A percentile compares a stretch with the other conserved stretches of the same genome.
phyloP scores from a whole-genome alignment of 2,113 vertebrate species.

The Chamaetylas fuelleborni region DNA sequence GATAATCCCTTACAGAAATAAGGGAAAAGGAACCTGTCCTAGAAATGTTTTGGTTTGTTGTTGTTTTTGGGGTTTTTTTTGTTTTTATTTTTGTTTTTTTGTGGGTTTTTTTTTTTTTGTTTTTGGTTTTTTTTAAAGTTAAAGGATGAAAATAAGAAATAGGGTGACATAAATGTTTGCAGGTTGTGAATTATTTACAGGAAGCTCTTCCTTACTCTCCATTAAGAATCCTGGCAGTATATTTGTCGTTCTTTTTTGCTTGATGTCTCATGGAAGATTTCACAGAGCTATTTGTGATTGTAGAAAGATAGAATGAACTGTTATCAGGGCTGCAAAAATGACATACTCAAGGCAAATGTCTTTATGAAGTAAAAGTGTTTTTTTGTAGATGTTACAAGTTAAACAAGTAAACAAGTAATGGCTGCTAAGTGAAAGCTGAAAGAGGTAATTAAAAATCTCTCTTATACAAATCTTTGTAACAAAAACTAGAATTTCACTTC shows the following conservation, averaged over 20 bases:
- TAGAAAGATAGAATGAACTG: neutral
- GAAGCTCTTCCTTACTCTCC: neutral
- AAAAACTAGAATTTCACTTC: neutral
- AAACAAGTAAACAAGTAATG: neutral
- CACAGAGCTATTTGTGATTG: neutral
- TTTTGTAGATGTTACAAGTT: neutral
- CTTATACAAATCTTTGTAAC: neutral
- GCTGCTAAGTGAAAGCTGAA: neutral
- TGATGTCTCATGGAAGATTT: neutral
- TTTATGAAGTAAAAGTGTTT: neutral
- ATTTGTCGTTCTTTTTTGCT: neutral
- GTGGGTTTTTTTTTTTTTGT: too few species aligned
- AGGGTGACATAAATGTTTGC: neutral
- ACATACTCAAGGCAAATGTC: neutral
- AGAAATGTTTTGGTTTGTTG: neutral
- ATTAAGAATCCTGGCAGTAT: neutral
- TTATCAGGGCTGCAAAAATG: neutral
- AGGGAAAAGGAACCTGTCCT: neutral
- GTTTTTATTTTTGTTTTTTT: too few species aligned
- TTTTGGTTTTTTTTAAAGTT: neutral
- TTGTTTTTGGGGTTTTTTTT: too few species aligned
- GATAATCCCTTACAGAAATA: neutral
- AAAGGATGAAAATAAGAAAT: neutral
- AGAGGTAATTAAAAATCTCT: neutral
- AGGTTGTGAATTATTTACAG: neutral